Evolutionary conservation across 2,113 vertebrate species (phyloP), one percentile per base, ranked within the genome.

Genomic region (Hydrolagus affinis): DNA sequence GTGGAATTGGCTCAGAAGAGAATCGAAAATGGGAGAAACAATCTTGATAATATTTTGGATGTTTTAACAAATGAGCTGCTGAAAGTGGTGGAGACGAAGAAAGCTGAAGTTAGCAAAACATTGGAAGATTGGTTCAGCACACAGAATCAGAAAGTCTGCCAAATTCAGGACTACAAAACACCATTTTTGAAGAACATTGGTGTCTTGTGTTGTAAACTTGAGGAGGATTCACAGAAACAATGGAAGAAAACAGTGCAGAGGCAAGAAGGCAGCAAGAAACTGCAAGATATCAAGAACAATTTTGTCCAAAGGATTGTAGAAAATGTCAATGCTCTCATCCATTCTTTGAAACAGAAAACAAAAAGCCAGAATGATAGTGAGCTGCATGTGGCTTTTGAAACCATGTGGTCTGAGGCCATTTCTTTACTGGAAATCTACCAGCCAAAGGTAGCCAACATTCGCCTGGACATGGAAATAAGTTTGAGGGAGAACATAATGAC

Each of bases 151-250:
- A n/a, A n/a, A 9, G 25, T 56, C 3, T 28, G 44, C 15, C 70
- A 72, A n/a, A 6, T 85, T 25, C 23, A 85, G 69, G 44, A 73
- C 10, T 85, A 32, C 64, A 85, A 71, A 15, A n/a, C 64, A n/a
- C 66, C 71, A 17, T 69, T 85, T 0, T 4, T 17, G 14, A 4
- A 11, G 12, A 23, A 28, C 28, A 32, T 57, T 21, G 70, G 71
- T 15, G 32, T 17, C 8, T 8, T 75, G 12, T 74, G 85, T 56
- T 6, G 9, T 6, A n/a, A 85, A 4, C n/a, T 72, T 28, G 56
- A 75, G 17, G 28, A 25, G 12, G 6, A 11, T 28, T 19, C 70
- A 32, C 60, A 70, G 25, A 68, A 28, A 9, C 25, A 44, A 57
- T 85, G 64, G 4, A n/a, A 10, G 44, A 15, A 32, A 72, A 28